phyloP scores from a whole-genome alignment of 2,797 vertebrate species.

The Etheostoma nigrum region DNA sequence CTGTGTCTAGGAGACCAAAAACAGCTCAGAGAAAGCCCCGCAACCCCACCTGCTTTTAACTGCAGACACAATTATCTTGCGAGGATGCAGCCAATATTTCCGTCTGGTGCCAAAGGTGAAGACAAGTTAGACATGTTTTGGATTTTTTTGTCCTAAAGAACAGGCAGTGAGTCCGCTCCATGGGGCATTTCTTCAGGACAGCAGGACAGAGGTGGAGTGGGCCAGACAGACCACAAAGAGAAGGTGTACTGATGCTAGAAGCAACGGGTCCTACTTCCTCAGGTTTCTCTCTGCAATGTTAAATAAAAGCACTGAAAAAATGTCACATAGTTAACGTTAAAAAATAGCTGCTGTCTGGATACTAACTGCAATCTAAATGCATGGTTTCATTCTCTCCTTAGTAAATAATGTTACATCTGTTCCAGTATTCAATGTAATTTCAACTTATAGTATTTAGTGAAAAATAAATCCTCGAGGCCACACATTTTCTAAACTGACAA shows the following conservation, averaged over 20 bases:
- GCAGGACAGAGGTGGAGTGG: conserved; percentile 28
- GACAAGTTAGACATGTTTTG: conserved; percentile 53
- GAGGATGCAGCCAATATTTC: conserved; percentile 50
- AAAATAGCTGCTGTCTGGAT: conserved; percentile 24
- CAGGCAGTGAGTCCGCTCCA: conserved; percentile 31
- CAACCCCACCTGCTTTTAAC: conserved; percentile 43
- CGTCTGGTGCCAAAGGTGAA: conserved; percentile 60
- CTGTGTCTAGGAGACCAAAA: conserved; percentile 66
- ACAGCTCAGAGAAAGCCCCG: conserved; percentile 51
- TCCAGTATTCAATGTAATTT: conserved; percentile 29
- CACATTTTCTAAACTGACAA: conserved; percentile 12
- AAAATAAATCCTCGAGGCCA: conserved; percentile 29
- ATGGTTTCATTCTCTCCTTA: background rate
- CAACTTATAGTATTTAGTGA: conserved; percentile 12
- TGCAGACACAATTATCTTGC: conserved; percentile 62
- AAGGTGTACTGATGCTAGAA: conserved; percentile 1
- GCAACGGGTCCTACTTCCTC: conserved; percentile 9
- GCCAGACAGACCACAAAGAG: conserved; percentile 33
- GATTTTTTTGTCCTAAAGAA: conserved; percentile 41
- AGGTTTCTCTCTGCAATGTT: conserved; percentile 20
- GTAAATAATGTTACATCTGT: conserved; percentile 18
- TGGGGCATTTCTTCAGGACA: conserved; percentile 50
- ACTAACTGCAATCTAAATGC: conserved; percentile 6
- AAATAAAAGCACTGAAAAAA: conserved; percentile 28
- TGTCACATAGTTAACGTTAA: conserved; percentile 1